Evolutionary conservation across 2,113 vertebrate genomes (phyloP).

Genomic region (Pedetes capensis): DNA sequence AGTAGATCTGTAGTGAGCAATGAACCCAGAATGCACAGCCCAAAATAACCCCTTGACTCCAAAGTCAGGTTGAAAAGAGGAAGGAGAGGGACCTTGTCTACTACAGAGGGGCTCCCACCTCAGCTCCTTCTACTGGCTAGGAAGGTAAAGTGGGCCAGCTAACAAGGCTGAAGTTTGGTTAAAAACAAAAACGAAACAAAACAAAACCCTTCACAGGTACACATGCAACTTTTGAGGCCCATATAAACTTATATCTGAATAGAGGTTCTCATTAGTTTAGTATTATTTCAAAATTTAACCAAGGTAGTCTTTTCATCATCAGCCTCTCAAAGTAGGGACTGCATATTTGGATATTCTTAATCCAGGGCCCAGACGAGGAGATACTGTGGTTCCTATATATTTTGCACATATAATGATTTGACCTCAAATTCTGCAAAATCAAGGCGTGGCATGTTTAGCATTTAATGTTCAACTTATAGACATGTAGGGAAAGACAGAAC

Average conservation of each 20-base stretch:
- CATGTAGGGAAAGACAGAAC: not conserved
- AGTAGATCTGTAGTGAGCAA: not conserved
- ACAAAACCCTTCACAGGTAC: not conserved
- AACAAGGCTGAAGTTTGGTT: not conserved
- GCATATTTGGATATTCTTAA: not conserved
- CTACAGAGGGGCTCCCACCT: not conserved
- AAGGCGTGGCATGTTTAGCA: not conserved
- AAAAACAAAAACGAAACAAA: too few species aligned
- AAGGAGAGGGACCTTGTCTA: not conserved
- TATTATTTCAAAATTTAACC: not conserved
- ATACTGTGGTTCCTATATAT: not conserved
- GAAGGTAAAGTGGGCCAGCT: not conserved
- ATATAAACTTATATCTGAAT: not conserved
- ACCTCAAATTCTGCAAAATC: slow-evolving; percentile 13
- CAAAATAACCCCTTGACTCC: not conserved
- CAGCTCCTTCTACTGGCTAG: not conserved
- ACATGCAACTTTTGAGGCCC: not conserved
- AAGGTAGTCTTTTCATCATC: not conserved
- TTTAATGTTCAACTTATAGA: not conserved
- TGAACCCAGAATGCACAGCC: not conserved
- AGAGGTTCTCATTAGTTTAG: not conserved
- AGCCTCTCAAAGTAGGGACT: not conserved
- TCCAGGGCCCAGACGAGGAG: not conserved
- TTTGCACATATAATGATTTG: not conserved
- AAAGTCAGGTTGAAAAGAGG: not conserved